A percentile compares a stretch with the other conserved stretches of the same genome.
Conservation (phyloP, 2,888 invertebrate genomes). For the Caenorhabditis macrosperma region DNA sequence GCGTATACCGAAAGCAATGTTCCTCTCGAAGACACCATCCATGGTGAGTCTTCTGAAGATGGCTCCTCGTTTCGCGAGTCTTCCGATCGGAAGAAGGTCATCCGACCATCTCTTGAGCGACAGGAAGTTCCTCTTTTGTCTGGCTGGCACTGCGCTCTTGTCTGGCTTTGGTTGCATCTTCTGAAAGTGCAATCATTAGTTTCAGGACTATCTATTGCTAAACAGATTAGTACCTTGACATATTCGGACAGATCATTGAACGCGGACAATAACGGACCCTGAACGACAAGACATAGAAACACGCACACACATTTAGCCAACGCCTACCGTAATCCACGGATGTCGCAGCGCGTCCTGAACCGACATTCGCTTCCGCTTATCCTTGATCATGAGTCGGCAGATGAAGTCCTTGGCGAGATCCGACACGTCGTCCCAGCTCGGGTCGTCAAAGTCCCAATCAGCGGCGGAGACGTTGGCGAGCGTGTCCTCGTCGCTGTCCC, state of each 20-base stretch:
- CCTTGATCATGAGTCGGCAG: slow-evolving; percentile 90
- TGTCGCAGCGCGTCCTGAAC: slow-evolving; percentile 81
- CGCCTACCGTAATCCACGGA: slow-evolving; percentile 82
- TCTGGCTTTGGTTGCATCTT: slow-evolving; percentile 66
- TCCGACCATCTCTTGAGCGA: slow-evolving; percentile 75
- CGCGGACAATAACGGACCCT: slow-evolving; percentile 80
- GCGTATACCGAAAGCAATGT: slow-evolving; percentile 81
- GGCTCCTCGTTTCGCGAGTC: slow-evolving; percentile 81
- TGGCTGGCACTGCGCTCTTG: slow-evolving; percentile 71
- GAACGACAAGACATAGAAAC: slow-evolving; percentile 50
- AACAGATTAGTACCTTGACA: slow-evolving; percentile 80
- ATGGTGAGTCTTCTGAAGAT: slow-evolving; percentile 81
- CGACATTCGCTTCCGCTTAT: slow-evolving; percentile 85
- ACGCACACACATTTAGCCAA: not conserved
- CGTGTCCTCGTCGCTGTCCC: slow-evolving; percentile 95
- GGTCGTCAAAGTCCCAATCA: slow-evolving; percentile 97
- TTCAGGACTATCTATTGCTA: not conserved
- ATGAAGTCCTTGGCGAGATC: slow-evolving; percentile 97
- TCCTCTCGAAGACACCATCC: slow-evolving; percentile 81
- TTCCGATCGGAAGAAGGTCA: slow-evolving; percentile 81
- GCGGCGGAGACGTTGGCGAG: slow-evolving; percentile 98
- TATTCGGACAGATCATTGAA: slow-evolving; percentile 79
- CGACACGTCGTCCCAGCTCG: slow-evolving; percentile 94
- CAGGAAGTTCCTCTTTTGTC: slow-evolving; percentile 73
- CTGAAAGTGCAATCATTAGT: slow-evolving; percentile 39